These are phyloP conservation scores for Melanocharis versteri DNA, from an alignment of 2,113 vertebrate species.

Conservation along the genomic window DNA sequence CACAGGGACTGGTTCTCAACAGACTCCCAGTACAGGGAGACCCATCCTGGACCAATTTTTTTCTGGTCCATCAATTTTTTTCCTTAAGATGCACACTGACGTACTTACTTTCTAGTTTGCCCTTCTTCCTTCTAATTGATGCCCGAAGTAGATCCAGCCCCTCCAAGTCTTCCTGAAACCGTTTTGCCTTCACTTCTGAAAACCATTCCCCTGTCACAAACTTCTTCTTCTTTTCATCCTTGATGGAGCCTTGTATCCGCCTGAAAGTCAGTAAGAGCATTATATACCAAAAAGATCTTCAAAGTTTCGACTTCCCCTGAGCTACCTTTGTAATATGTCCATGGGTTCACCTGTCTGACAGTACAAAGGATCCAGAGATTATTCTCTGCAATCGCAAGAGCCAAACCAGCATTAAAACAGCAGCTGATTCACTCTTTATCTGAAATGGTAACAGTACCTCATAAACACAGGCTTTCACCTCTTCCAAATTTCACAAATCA, in stretches of 20 bases:
- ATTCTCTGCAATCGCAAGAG: neutral
- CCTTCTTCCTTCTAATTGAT: constrained; percentile 63
- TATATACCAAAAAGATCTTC: neutral
- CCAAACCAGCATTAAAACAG: neutral
- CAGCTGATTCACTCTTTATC: neutral
- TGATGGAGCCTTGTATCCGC: constrained; percentile 62
- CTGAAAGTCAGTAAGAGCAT: constrained; percentile 34
- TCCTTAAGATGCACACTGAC: neutral
- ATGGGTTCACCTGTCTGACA: neutral
- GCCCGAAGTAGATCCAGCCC: constrained; percentile 61
- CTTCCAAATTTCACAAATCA: neutral
- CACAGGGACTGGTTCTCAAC: neutral
- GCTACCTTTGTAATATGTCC: neutral
- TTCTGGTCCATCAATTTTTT: neutral
- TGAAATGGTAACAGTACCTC: neutral
- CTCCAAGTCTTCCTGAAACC: constrained; percentile 66
- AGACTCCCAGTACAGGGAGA: neutral
- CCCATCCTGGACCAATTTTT: neutral
- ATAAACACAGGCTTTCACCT: neutral
- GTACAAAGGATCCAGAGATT: neutral
- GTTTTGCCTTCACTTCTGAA: constrained; percentile 64
- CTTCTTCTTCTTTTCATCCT: constrained; percentile 75
- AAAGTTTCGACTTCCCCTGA: neutral
- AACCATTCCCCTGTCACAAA: constrained; percentile 76
- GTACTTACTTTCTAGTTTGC: constrained; percentile 50